Base-by-base conservation (phyloP, 2,888 invertebrate species). In the Diaperis boleti region DNA sequence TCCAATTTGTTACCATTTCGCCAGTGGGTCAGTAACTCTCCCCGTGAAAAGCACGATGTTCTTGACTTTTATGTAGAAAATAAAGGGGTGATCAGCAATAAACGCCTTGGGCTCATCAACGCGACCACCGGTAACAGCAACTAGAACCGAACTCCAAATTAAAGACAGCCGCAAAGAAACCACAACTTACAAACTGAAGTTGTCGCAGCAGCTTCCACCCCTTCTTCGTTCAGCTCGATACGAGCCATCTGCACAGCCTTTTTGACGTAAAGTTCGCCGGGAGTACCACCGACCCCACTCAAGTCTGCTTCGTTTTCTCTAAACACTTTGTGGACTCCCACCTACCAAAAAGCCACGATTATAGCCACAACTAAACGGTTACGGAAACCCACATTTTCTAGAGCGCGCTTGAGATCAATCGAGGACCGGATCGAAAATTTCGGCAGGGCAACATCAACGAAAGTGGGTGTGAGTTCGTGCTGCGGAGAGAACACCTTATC, bases 171-270 rank as follows among this genome's bases (percentile, higher is more conserved):
- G 2, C 11, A 10, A 2, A 33, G n/a, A 33, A 33, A 11, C 2
- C 2, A 33, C 11, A 10, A 44, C 31, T 18, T 67, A 64, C 65
- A 50, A 74, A 75, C 71, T 65, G 71, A 70, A 4, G 74, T 74
- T 15, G 74, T 74, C 4, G 76, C 76, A 5, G 74, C 76, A n/a
- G 77, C 76, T 64, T 74, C 74, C 29, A 50, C 50, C 7, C 50
- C 50, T 14, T 18, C 22, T 37, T 50, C 50, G 11, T 8, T 20
- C 1, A 50, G 13, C 5, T 37, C 22, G 11, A 50, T 37, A 13
- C n/a, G 37, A 4, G 37, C 22, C 17, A 37, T 50, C 8, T 50
- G 50, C 17, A 10, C 22, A 10, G 37, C 20, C 22, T 50, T 37
- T n/a, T 37, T 18, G 5, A 50, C 7, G 4, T 15, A 13, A 1